Conservation (phyloP, 2,797 vertebrate species). For the Alca torda region DNA sequence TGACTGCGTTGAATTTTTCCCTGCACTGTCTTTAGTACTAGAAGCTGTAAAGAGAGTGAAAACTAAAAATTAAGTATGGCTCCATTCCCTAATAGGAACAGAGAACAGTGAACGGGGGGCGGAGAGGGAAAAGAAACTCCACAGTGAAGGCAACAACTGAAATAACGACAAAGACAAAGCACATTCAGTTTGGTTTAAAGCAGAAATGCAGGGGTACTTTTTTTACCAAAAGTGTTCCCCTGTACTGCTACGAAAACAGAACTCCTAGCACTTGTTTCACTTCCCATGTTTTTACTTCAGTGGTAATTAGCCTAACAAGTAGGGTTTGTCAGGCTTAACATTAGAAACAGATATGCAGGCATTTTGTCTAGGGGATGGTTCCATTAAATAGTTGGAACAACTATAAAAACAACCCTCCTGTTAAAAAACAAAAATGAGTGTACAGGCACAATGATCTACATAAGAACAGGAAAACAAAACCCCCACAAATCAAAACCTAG, state of each 20-base stretch:
- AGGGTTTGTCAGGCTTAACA: neutral
- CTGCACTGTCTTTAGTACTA: neutral
- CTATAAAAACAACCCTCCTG: neutral
- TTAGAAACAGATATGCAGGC: neutral
- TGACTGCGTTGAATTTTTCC: conserved; percentile 21
- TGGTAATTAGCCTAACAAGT: neutral
- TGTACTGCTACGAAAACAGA: neutral
- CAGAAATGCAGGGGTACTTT: neutral
- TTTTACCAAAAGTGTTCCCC: neutral
- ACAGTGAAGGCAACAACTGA: neutral
- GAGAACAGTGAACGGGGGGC: neutral
- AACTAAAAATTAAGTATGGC: neutral
- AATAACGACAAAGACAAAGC: neutral
- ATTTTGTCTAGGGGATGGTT: neutral
- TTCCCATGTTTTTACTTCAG: neutral
- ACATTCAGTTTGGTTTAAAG: neutral
- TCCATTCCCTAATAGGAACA: neutral
- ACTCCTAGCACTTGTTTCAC: neutral
- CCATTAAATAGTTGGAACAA: neutral
- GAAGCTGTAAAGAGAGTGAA: neutral
- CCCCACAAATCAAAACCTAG: neutral
- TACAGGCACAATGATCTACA: neutral
- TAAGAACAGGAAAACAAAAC: neutral
- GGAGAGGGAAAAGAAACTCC: neutral
- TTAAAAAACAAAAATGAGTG: neutral